phyloP scores from a whole-genome alignment of 1,140 invertebrate species.

The Zaprionus vittiger region DNA sequence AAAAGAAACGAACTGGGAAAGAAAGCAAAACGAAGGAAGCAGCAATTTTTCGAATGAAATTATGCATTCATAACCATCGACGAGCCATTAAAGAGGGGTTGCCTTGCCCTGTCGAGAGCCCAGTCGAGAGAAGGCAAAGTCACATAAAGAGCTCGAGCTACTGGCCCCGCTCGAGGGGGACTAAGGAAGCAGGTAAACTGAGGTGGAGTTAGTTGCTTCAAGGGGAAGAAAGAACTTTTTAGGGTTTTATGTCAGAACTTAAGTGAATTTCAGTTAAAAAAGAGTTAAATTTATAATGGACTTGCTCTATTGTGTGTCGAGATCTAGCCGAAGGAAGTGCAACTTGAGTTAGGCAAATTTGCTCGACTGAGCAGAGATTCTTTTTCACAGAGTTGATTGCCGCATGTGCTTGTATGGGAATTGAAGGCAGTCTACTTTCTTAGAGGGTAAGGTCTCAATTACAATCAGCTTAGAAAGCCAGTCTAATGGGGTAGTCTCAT shows the following conservation, averaged over 20 bases:
- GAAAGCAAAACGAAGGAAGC: constrained; percentile 45
- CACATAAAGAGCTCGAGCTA: constrained; percentile 5
- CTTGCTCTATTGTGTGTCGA: constrained; percentile 15
- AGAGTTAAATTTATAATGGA: constrained; percentile 40
- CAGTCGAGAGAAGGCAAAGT: constrained; percentile 17
- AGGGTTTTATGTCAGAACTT: constrained; percentile 3
- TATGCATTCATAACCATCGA: constrained; percentile 73
- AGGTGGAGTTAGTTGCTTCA: not conserved
- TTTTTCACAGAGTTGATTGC: not conserved
- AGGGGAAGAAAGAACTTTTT: constrained; percentile 5
- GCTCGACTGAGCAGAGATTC: not conserved
- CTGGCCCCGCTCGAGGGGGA: not conserved
- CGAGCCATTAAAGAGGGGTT: constrained; percentile 46
- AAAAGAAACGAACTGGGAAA: constrained; percentile 18
- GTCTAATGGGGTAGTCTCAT: not conserved
- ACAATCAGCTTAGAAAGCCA: not conserved
- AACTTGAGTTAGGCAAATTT: not conserved
- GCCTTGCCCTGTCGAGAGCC: constrained; percentile 7
- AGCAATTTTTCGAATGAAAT: constrained; percentile 67
- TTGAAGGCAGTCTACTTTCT: not conserved
- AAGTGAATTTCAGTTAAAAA: constrained; percentile 37
- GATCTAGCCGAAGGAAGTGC: constrained; percentile 15
- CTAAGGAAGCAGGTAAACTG: constrained; percentile 4
- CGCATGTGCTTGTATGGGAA: not conserved
- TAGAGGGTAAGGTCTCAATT: not conserved